Evolutionary conservation across 2,113 vertebrate species (phyloP).

Genomic region (Raphicerus campestris): DNA sequence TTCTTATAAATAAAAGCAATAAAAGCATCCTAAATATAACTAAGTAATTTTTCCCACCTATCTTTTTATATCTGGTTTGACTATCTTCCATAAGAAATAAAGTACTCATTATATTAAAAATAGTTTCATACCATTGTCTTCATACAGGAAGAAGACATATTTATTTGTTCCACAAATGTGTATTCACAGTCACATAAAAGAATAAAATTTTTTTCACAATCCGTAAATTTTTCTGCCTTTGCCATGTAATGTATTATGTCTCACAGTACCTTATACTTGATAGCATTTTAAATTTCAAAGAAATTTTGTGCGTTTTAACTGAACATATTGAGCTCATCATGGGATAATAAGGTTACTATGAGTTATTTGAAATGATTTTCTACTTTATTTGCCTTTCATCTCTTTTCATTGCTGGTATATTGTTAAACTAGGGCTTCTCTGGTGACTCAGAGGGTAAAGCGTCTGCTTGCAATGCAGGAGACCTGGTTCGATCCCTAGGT

Average conservation of each 20-base stretch:
- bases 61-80: constrained; percentile 32
- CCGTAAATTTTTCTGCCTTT: constrained; percentile 34
- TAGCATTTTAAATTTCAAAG: constrained; percentile 22
- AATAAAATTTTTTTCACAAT: constrained; percentile 35
- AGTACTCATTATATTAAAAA: neutral
- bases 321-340: neutral
- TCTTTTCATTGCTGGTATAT: constrained; percentile 2
- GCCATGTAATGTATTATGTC: neutral
- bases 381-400: neutral
- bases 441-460: no score
- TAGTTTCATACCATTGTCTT: neutral
- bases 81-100: constrained; percentile 23
- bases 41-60: neutral
- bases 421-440: neutral
- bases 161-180: constrained; percentile 27
- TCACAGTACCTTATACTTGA: neutral
- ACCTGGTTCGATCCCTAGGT: no score
- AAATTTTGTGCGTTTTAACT: neutral
- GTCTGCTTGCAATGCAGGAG: no score
- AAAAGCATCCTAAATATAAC: neutral
- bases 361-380: constrained; percentile 33
- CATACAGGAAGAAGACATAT: neutral
- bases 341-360: neutral
- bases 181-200: constrained; percentile 25
- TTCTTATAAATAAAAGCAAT: neutral